Base-by-base conservation (phyloP, 2,113 vertebrate genomes). In the Lathamus discolor region DNA sequence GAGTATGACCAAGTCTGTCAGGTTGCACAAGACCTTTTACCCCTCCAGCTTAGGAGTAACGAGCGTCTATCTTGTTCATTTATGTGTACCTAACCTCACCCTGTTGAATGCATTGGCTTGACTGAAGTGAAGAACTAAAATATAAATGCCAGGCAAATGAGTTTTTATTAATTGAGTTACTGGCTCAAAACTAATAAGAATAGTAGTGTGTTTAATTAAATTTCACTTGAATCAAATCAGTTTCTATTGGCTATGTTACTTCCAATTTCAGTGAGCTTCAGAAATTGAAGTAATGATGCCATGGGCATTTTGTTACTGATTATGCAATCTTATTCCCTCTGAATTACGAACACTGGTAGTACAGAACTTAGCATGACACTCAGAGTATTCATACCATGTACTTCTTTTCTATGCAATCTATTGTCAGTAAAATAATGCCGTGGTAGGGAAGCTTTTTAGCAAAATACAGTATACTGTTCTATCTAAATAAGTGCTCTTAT, bases 341-440 rank as follows among this genome's bases (percentile, higher is more conserved):
- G 52, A 63, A 20, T 87, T 73, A 35, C n/a, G 29, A 41, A 18
- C 4, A 3, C 14, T 62, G 24, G 10, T 76, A 52, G 13, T 41
- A 23, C 17, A 24, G 75, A 86, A 43, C 15, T 62, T 83, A 55
- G 19, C 2, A 0, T 55, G 14, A 10, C 8, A 3, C 74, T 74
- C 24, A 59, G 44, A 70, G 27, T 87, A 70, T 54, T 92, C 6
- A 8, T 3, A 1, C 6, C 24, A 27, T 0, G 0, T 28, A 27
- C 20, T 55, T 91, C 0, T 9, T 77, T 83, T 66, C n/a, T 73
- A 0, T 76, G 37, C 31, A 83, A 17, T 6, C 5, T 79, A 0
- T n/a, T 95, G 24, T 41, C 1, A 1, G 13, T 76, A 80, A 83
- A 84, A 39, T 41, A 63, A 35, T 55, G 24, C 20, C 12, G 19